Evolutionary conservation across 2,888 invertebrate genomes (phyloP), one percentile per base, ranked within the genome.

Genomic region (Leptinotarsa juncta): DNA sequence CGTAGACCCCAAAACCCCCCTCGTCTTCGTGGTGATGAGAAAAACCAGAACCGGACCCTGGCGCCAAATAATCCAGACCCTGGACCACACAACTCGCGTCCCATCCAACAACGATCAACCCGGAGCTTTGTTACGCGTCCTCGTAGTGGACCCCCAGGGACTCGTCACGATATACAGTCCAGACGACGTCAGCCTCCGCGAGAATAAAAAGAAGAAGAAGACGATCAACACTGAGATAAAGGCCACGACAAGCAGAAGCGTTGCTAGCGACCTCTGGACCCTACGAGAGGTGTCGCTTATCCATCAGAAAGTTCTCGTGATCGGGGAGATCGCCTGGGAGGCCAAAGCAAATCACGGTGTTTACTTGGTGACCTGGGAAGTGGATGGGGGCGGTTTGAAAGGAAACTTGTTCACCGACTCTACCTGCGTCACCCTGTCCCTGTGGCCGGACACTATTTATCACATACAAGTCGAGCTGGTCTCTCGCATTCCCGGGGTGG

Each of bases 291-390:
- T 93, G 82, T 93, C 93, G 10, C 89, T 93, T 65, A 93, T 93
- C 79, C 93, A 93, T 86, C 93, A 93, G 86, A 93, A 93, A 87
- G 93, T 93, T 78, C 86, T 92, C 55, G 92, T 92, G 57, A 93
- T 93, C 80, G 93, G 93, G 62, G 93, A 93, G 88, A 92, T 94
- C 80, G 92, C 92, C 67, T 94, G 94, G 94, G 92, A 93, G 82
- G 91, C 92, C 14, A 91, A 92, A 87, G 90, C 91, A 84, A 90
- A 89, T 72, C 90, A 91, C 70, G 92, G 92, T 42, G 92, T 94
- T 75, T 95, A 94, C 88, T 90, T 95, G 84, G 94, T 95, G 70
- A 94, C 94, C 77, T 95, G 95, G 95, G 95, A 95, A 90, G 93
- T 95, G 72, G 93, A 93, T 84, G 94, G 94, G 74, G 94, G 94